Conservation (phyloP, 2,888 invertebrate genomes). For the Dolichopus griseipennis region DNA sequence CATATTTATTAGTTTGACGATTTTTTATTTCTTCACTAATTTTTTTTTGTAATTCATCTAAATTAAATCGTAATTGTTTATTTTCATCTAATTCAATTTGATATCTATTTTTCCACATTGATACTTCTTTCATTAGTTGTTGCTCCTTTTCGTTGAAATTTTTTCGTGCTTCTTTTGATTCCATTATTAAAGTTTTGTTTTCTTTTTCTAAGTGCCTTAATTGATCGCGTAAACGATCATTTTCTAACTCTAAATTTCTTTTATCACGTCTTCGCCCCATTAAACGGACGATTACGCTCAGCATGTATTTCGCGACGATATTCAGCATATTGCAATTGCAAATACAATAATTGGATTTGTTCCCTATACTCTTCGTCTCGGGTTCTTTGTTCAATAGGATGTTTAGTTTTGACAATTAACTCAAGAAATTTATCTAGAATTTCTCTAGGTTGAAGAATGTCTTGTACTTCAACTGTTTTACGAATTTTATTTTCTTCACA, state of each 20-base stretch:
- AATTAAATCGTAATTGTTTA: conserved; percentile 43
- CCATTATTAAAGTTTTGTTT: conserved; percentile 32
- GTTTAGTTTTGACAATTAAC: conserved; percentile 31
- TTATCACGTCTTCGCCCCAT: conserved; percentile 74
- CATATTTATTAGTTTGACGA: conserved; percentile 38
- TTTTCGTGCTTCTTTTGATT: conserved; percentile 34
- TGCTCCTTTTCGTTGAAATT: conserved; percentile 40
- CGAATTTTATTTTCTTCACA: conserved; percentile 42
- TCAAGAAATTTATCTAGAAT: conserved; percentile 53
- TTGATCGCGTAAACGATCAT: conserved; percentile 39
- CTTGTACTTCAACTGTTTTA: conserved; percentile 27
- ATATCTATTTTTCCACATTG: conserved; percentile 42
- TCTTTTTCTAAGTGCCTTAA: conserved; percentile 34
- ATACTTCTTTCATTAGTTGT: conserved; percentile 32
- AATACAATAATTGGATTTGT: conserved; percentile 71
- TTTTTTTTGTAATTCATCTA: conserved; percentile 47
- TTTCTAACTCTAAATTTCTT: conserved; percentile 66
- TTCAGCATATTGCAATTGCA: conserved; percentile 81
- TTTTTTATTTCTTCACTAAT: conserved; percentile 44
- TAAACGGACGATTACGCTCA: conserved; percentile 76
- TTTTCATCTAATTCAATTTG: conserved; percentile 48
- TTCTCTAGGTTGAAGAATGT: conserved; percentile 45
- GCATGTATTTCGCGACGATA: conserved; percentile 86
- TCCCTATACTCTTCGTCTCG: conserved; percentile 43
- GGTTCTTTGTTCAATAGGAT: conserved; percentile 19